A percentile compares a stretch with the other conserved stretches of the same genome.
Evolutionary conservation across 2,113 vertebrate species (phyloP).

Genomic region (Prinia subflava): DNA sequence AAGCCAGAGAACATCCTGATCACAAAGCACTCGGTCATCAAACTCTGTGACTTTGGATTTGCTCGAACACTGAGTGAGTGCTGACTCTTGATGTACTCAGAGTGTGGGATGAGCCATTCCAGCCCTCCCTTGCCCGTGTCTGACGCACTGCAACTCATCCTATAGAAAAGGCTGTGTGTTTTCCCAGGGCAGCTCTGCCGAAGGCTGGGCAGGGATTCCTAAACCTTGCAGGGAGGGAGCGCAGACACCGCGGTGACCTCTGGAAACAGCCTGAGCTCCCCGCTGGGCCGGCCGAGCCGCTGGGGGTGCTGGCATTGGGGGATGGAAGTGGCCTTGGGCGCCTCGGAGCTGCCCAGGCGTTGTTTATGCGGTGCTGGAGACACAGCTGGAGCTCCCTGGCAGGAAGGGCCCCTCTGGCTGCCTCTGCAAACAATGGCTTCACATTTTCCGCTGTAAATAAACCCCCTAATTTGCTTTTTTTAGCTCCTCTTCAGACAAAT

Average conservation of each 20-base stretch:
- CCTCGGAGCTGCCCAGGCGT: not conserved
- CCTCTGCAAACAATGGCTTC: not conserved
- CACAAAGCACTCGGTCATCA: slow-evolving; percentile 93
- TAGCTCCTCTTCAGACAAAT: not conserved
- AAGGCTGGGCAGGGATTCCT: not conserved
- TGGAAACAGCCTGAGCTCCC: not conserved
- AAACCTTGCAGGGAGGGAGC: not conserved
- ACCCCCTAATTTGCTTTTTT: not conserved
- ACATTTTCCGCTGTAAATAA: slow-evolving; percentile 18
- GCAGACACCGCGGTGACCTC: fast-evolving
- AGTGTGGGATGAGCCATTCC: not conserved
- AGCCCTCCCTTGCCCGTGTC: not conserved
- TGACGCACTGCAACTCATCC: not conserved
- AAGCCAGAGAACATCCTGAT: slow-evolving; percentile 97
- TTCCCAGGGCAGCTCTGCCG: not conserved
- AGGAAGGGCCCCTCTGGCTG: not conserved
- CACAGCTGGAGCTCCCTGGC: slow-evolving; percentile 27
- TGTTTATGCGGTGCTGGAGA: not conserved
- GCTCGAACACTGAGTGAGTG: slow-evolving; percentile 93
- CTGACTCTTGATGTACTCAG: not conserved
- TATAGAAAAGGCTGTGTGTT: fast-evolving
- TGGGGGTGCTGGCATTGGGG: not conserved
- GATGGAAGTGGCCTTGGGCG: not conserved
- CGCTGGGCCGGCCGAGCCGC: not conserved
- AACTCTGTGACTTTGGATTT: slow-evolving; percentile 97